Evolutionary conservation across 2,797 vertebrate genomes (phyloP).

Genomic region (Cyclura pinguis): DNA sequence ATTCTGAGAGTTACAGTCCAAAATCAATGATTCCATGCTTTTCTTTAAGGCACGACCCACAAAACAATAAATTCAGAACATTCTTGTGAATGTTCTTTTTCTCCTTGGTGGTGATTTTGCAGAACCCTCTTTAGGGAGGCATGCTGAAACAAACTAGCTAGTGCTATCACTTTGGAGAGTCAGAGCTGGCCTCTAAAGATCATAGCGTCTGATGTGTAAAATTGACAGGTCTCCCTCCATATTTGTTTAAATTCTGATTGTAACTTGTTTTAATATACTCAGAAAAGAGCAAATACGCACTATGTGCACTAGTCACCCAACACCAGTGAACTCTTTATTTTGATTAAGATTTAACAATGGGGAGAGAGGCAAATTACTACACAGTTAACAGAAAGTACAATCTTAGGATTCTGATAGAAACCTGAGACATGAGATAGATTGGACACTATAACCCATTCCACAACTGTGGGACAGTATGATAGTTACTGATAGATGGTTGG

Average conservation of each 20-base stretch:
- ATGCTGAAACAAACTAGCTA: slow-evolving; percentile 39
- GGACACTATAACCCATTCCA: slow-evolving; percentile 62
- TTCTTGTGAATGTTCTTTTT: background rate
- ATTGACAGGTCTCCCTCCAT: slow-evolving; percentile 56
- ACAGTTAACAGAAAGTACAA: slow-evolving; percentile 63
- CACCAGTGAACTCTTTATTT: slow-evolving; percentile 25
- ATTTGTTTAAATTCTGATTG: slow-evolving; percentile 54
- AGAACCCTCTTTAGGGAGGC: background rate
- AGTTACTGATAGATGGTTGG: slow-evolving; percentile 56
- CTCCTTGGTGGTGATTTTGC: background rate
- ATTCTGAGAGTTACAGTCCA: too few relatives aligned
- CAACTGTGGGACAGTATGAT: slow-evolving; percentile 57
- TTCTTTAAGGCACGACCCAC: background rate
- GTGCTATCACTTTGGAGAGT: slow-evolving; percentile 35
- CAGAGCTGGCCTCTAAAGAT: slow-evolving; percentile 19
- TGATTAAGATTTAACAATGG: slow-evolving; percentile 56
- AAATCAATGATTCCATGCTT: too few relatives aligned
- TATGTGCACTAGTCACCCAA: slow-evolving; percentile 44
- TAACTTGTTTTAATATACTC: slow-evolving; percentile 21
- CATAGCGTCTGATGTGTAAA: slow-evolving; percentile 57
- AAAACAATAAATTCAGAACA: background rate
- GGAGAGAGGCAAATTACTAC: slow-evolving; percentile 60
- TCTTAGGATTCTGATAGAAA: slow-evolving; percentile 70
- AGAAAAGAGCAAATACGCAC: slow-evolving; percentile 37
- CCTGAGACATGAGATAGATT: slow-evolving; percentile 75